Conservation (phyloP, 2,888 invertebrate genomes). For the Cremastobaeus sp. region DNA sequence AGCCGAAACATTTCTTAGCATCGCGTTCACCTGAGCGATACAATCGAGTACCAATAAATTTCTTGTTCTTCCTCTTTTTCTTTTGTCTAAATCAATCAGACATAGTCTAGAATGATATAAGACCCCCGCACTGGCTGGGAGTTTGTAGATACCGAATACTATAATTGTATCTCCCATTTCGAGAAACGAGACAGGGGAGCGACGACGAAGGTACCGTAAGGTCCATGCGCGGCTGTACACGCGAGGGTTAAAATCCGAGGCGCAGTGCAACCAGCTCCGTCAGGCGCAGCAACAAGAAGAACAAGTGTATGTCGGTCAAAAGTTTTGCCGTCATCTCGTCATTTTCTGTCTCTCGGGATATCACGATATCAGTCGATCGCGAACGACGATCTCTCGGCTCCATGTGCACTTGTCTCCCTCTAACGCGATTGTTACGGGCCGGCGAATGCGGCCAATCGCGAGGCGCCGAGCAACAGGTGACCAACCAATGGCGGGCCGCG, state of each 20-base stretch:
- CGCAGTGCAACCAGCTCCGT: slow-evolving; percentile 27
- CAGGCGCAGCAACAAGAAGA: slow-evolving; percentile 15
- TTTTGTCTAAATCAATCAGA: slow-evolving; percentile 35
- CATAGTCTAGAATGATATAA: slow-evolving; percentile 23
- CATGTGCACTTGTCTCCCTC: slow-evolving; percentile 67
- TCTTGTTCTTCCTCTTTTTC: no score
- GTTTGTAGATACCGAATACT: slow-evolving; percentile 15
- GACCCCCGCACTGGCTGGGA: slow-evolving; percentile 28
- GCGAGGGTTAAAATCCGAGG: slow-evolving; percentile 48
- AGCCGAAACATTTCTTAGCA: no score
- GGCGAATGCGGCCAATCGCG: slow-evolving; percentile 68
- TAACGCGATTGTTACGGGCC: slow-evolving; percentile 65
- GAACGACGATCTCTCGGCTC: slow-evolving; percentile 47
- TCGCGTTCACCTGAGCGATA: no score
- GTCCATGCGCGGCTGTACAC: slow-evolving; percentile 38
- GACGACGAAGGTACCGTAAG: slow-evolving; percentile 41
- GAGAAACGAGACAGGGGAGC: slow-evolving; percentile 12
- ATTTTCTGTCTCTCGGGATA: slow-evolving; percentile 45
- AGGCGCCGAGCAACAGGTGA: slow-evolving; percentile 73
- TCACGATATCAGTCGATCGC: slow-evolving; percentile 32
- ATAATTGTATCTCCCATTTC: slow-evolving; percentile 41
- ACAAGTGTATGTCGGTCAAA: slow-evolving; percentile 51
- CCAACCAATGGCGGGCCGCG: slow-evolving; percentile 68
- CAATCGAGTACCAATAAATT: slow-evolving; percentile 35
- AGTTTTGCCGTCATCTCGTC: slow-evolving; percentile 48